phyloP scores from a whole-genome alignment of 2,113 vertebrate species.

The Sterrhoptilus dennistouni region DNA sequence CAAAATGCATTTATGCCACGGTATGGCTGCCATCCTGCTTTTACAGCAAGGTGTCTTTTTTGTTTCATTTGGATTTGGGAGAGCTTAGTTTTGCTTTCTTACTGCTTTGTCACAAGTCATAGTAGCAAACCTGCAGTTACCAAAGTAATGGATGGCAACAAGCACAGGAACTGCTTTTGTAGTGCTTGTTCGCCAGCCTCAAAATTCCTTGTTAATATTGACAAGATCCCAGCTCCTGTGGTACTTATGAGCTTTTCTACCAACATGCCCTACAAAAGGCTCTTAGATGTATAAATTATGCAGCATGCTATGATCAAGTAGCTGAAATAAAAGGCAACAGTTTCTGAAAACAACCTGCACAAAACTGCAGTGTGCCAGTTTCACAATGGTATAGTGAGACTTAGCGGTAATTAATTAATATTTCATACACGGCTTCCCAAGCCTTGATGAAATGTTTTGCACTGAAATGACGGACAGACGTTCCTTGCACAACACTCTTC shows the following conservation, averaged over 20 bases:
- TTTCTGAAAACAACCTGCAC: conserved; percentile 27
- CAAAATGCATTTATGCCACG: background rate
- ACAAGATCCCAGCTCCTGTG: background rate
- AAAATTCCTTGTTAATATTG: background rate
- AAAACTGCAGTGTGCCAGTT: background rate
- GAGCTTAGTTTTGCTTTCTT: conserved; percentile 34
- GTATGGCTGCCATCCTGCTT: background rate
- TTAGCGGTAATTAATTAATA: background rate
- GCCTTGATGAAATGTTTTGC: background rate
- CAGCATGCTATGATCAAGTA: conserved; percentile 5
- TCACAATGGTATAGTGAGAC: background rate
- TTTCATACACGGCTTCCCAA: conserved; percentile 1
- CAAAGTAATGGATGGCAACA: conserved; percentile 4
- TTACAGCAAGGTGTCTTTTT: background rate
- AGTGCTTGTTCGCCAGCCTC: background rate
- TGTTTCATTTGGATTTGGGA: background rate
- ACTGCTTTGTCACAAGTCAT: conserved; percentile 23
- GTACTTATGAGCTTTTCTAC: background rate
- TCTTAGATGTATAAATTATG: conserved; percentile 52
- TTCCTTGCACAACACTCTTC: background rate
- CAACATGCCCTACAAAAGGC: conserved; percentile 14
- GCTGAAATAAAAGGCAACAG: conserved; percentile 36
- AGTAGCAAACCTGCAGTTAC: background rate
- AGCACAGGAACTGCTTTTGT: background rate
- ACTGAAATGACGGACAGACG: background rate